Evolutionary conservation across 2,113 vertebrate genomes (phyloP).

Genomic region (Coregonus clupeaformis): DNA sequence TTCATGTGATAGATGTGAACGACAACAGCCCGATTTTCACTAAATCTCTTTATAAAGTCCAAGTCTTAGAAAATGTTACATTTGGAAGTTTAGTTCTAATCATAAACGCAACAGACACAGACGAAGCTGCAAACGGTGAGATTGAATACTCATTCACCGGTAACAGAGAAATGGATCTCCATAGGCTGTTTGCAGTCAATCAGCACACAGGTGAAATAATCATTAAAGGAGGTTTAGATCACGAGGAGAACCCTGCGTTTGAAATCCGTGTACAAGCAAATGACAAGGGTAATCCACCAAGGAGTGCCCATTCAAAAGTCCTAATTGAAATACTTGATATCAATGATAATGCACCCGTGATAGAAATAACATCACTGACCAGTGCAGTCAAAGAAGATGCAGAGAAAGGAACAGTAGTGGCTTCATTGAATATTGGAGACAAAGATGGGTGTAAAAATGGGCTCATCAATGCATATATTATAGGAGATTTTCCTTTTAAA

Average conservation of each 20-base stretch:
- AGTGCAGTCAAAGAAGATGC: constrained; percentile 71
- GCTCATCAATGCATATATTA: not conserved
- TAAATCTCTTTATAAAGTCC: constrained; percentile 65
- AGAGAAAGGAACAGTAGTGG: constrained; percentile 71
- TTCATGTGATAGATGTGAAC: constrained; percentile 74
- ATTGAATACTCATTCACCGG: constrained; percentile 41
- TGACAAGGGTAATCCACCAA: constrained; percentile 40
- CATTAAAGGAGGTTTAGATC: constrained; percentile 62
- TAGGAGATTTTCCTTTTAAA: constrained; percentile 10
- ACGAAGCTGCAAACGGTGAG: constrained; percentile 76
- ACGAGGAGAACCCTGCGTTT: constrained; percentile 65
- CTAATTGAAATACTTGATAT: constrained; percentile 79
- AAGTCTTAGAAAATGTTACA: constrained; percentile 68
- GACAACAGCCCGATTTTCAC: constrained; percentile 75
- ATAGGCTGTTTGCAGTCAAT: constrained; percentile 66
- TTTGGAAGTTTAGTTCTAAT: constrained; percentile 67
- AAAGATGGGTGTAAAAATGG: constrained; percentile 63
- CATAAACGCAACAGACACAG: constrained; percentile 72
- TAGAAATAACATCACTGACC: constrained; percentile 68
- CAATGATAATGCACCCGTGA: constrained; percentile 80
- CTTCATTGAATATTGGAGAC: constrained; percentile 75
- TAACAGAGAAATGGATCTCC: constrained; percentile 41
- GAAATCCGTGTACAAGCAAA: constrained; percentile 39
- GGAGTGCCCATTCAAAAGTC: constrained; percentile 59
- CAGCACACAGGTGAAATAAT: constrained; percentile 68